A percentile compares a stretch with the other conserved stretches of the same genome.
Conservation (phyloP, 2,888 invertebrate genomes). For the Kryphioiulus occultus region DNA sequence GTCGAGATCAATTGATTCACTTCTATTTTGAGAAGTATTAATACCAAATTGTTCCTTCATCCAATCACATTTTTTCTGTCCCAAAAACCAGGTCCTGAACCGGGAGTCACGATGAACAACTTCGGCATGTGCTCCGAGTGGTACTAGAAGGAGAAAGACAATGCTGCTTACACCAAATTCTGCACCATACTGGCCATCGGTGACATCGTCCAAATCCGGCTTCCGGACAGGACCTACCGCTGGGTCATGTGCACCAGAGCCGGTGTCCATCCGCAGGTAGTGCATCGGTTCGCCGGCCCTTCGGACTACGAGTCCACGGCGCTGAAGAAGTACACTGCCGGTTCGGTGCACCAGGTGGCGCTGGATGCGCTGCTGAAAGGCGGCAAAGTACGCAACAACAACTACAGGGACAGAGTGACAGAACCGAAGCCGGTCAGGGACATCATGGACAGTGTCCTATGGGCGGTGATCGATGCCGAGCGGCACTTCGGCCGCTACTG, state of each 20-base stretch:
- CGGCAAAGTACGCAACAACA: not conserved
- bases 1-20: too few species aligned
- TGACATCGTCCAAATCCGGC: not conserved
- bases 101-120: not conserved
- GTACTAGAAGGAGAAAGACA: not conserved
- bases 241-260: not conserved
- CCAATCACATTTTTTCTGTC: too few species aligned
- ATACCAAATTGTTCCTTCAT: too few species aligned
- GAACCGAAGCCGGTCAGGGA: not conserved
- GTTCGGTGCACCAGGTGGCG: not conserved
- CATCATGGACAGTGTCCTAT: not conserved
- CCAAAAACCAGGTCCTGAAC: too few species aligned
- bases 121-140: not conserved
- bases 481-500: not conserved
- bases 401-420: not conserved
- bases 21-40: too few species aligned
- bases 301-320: not conserved
- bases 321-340: not conserved
- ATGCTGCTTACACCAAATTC: not conserved
- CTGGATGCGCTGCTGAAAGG: not conserved
- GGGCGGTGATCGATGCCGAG: not conserved
- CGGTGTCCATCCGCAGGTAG: not conserved
- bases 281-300: not conserved
- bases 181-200: not conserved
- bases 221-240: not conserved